A percentile compares a stretch with the other conserved stretches of the same genome.
Evolutionary conservation across 1,140 invertebrate species (phyloP).

Genomic region (Dinothrombium tinctorium): DNA sequence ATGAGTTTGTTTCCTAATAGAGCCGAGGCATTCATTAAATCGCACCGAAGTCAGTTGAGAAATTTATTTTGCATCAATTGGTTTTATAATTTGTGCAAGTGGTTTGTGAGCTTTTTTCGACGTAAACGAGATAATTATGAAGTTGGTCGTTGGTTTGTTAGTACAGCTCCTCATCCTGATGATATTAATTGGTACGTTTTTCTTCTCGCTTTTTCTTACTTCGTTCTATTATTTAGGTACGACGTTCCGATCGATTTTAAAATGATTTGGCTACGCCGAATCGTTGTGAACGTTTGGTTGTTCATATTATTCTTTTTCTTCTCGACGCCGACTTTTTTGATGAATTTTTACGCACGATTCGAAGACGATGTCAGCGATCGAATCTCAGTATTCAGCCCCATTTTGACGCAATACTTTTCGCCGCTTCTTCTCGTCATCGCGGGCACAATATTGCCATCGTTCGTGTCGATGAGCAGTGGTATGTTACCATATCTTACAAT

Average conservation of each 20-base stretch:
- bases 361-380: slow-evolving; percentile 3
- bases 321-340: slow-evolving; percentile 72
- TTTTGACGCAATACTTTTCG: slow-evolving; percentile 25
- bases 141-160: slow-evolving; percentile 52
- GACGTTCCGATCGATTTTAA: slow-evolving; percentile 58
- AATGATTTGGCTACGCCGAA: slow-evolving; percentile 65
- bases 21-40: too few relatives aligned
- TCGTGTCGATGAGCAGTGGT: slow-evolving; percentile 70
- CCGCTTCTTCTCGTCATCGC: slow-evolving; percentile 44
- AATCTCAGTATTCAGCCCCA: slow-evolving; percentile 3
- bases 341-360: slow-evolving; percentile 32
- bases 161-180: slow-evolving; percentile 63
- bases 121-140: slow-evolving; percentile 26
- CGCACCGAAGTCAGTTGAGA: too few relatives aligned
- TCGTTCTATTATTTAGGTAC: slow-evolving; percentile 12
- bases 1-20: too few relatives aligned
- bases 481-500: slow-evolving; percentile 73
- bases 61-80: slow-evolving; percentile 8
- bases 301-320: slow-evolving; percentile 68
- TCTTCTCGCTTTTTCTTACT: too few relatives aligned
- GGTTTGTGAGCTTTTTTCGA: slow-evolving; percentile 1
- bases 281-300: slow-evolving; percentile 52
- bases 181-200: slow-evolving; percentile 82
- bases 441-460: slow-evolving; percentile 63
- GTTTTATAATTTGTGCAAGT: slow-evolving; percentile 1